phyloP scores from a whole-genome alignment of 2,888 invertebrate genomes.

The Cylindroiulus punctatus region DNA sequence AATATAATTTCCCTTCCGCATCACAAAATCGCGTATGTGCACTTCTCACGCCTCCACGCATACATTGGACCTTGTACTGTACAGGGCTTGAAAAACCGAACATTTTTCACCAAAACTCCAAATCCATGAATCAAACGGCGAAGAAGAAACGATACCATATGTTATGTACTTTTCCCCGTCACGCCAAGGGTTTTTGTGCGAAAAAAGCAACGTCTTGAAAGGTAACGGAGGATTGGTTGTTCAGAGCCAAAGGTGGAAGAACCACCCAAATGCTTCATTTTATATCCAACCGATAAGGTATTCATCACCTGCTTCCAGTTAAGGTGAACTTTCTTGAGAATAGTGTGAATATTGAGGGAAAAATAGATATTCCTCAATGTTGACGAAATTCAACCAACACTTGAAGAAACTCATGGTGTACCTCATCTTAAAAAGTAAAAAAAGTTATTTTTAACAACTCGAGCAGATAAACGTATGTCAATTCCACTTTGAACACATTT shows the following conservation, averaged over 20 bases:
- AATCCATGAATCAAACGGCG: constrained; percentile 30
- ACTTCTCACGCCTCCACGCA: constrained; percentile 34
- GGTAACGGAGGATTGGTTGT: background rate
- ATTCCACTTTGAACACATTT: no score
- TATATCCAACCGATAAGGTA: background rate
- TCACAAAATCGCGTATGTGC: constrained; percentile 37
- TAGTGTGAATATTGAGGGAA: no score
- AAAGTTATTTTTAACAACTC: no score
- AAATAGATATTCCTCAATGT: no score
- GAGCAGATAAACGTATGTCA: no score
- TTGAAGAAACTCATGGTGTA: no score
- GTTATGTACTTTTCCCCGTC: background rate
- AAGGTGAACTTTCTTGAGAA: background rate
- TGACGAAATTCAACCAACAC: no score
- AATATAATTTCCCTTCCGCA: constrained; percentile 29
- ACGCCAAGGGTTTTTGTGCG: background rate
- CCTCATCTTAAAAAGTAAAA: no score
- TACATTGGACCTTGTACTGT: background rate
- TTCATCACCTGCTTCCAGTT: background rate
- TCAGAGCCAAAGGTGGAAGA: background rate
- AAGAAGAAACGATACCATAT: constrained; percentile 5
- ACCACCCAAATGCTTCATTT: background rate
- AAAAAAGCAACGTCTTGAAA: background rate
- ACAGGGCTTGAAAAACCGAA: background rate
- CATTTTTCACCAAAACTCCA: background rate